Conservation (phyloP, 2,797 vertebrate species). For the Manis crassicaudata region DNA sequence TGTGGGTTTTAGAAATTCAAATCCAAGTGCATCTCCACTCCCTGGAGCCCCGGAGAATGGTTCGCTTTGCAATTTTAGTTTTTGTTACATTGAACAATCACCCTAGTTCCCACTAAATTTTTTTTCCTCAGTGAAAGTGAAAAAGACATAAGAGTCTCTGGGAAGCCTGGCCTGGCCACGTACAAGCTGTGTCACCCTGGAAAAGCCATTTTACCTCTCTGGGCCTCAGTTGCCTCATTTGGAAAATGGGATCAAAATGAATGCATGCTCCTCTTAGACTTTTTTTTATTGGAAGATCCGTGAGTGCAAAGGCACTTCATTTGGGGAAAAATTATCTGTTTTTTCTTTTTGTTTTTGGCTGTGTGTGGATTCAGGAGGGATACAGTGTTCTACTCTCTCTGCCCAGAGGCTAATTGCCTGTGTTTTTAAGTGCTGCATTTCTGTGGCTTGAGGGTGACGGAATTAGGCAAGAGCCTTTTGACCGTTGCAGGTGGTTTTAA, state of each 20-base stretch:
- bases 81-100: not conserved
- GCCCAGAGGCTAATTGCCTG: not conserved
- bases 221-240: not conserved
- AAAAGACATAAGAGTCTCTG: not conserved
- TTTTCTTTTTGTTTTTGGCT: not conserved
- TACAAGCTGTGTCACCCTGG: not conserved
- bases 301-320: not conserved
- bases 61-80: not conserved
- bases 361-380: not conserved
- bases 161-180: not conserved
- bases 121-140: not conserved
- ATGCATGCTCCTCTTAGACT: not conserved
- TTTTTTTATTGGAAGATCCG: not conserved
- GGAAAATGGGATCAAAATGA: not conserved
- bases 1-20: not conserved
- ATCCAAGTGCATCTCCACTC: not conserved
- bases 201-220: not conserved
- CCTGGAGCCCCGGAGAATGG: not conserved
- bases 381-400: not conserved
- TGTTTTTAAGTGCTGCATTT: not conserved
- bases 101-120: not conserved
- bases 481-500: not conserved
- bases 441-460: not conserved
- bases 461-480: not conserved
- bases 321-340: not conserved